Percentiles rank a stretch among this genome's conserved stretches.
Evolutionary conservation across 2,888 invertebrate species (phyloP).

Genomic region (Drepanosiphum platanoidis): DNA sequence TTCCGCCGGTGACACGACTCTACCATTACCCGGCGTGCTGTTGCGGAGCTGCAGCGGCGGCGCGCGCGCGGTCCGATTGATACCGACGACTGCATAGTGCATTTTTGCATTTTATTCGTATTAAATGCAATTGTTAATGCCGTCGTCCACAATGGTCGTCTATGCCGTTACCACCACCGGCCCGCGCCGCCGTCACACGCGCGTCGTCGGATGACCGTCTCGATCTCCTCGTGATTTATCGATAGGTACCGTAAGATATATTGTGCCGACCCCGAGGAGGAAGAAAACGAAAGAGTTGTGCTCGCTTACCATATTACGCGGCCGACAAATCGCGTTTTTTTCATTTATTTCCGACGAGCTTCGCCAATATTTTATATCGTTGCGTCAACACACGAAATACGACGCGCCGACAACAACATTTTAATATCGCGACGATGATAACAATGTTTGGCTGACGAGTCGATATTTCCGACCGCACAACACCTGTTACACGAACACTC

Average conservation of each 20-base stretch:
- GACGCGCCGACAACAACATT: background rate
- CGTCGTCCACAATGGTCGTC: constrained; percentile 33
- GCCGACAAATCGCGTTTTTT: background rate
- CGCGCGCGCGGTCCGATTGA: constrained; percentile 51
- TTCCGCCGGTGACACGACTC: constrained; percentile 59
- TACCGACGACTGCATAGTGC: constrained; percentile 10
- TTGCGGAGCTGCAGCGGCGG: background rate
- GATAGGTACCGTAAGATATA: background rate
- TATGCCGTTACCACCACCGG: background rate
- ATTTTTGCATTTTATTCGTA: constrained; percentile 56
- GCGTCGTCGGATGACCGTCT: background rate
- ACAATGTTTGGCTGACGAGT: too few relatives aligned
- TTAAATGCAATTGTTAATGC: constrained; percentile 42
- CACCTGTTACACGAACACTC: background rate
- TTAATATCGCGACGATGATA: background rate
- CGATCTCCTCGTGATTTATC: constrained; percentile 34
- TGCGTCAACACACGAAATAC: background rate
- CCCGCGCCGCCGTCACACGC: background rate
- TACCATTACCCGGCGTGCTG: constrained; percentile 16
- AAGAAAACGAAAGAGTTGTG: background rate
- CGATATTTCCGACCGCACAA: background rate
- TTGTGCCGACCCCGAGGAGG: background rate
- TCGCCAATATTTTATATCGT: background rate
- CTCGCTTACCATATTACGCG: constrained; percentile 9
- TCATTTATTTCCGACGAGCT: background rate